These are phyloP conservation scores for Watsonalla binaria DNA, from an alignment of 2,888 invertebrate genomes.

Conservation along the genomic window DNA sequence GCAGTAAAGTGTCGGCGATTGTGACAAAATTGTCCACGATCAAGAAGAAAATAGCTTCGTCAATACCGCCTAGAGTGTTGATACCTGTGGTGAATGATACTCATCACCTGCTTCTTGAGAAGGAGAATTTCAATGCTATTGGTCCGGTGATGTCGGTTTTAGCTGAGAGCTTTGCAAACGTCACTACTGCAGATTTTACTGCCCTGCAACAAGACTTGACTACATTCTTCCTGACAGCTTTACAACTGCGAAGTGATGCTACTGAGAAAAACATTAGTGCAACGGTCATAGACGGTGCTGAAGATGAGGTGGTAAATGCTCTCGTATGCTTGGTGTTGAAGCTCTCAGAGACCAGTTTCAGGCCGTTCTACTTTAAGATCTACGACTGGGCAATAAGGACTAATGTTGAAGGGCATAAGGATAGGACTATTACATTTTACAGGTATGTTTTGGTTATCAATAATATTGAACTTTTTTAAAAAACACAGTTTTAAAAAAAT, in stretches of 20 bases:
- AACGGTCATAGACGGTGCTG: slow-evolving; percentile 78
- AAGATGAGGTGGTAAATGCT: slow-evolving; percentile 86
- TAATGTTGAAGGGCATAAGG: slow-evolving; percentile 77
- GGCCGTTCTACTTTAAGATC: slow-evolving; percentile 91
- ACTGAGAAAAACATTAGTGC: slow-evolving; percentile 45
- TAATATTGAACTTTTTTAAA: no score
- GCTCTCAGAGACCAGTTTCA: slow-evolving; percentile 92
- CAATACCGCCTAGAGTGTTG: slow-evolving; percentile 85
- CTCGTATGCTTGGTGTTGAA: slow-evolving; percentile 90
- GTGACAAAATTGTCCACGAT: slow-evolving; percentile 79
- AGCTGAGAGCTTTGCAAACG: slow-evolving; percentile 83
- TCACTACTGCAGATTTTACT: slow-evolving; percentile 81
- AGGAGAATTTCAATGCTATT: slow-evolving; percentile 79
- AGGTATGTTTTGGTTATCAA: slow-evolving; percentile 58
- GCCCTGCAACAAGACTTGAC: slow-evolving; percentile 83
- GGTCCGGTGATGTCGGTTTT: slow-evolving; percentile 87
- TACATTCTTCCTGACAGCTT: slow-evolving; percentile 84
- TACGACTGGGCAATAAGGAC: slow-evolving; percentile 91
- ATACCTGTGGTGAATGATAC: slow-evolving; percentile 85
- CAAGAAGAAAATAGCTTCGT: slow-evolving; percentile 82
- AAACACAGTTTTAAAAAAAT: no score
- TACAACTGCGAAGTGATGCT: slow-evolving; percentile 82
- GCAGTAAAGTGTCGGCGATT: slow-evolving; percentile 73
- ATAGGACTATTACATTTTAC: slow-evolving; percentile 89
- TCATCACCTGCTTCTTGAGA: slow-evolving; percentile 80